Percentiles rank a stretch among this genome's conserved stretches.
Conservation (phyloP, 2,113 vertebrate species). For the Bufo gargarizans region DNA sequence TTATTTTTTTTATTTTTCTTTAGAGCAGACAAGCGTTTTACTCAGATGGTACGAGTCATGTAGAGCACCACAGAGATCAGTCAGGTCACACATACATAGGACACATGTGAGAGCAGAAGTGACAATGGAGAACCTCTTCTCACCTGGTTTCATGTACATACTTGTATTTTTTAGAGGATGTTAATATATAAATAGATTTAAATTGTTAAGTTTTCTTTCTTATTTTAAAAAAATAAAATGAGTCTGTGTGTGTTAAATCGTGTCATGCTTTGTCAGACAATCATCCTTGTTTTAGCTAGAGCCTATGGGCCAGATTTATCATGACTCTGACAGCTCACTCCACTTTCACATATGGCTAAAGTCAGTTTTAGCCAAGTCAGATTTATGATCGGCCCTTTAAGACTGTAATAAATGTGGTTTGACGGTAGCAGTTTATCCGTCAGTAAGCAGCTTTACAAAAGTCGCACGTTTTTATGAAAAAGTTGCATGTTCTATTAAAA, state of each 20-base stretch:
- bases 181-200: conserved; percentile 55
- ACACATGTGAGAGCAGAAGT: neutral
- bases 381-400: too few species aligned
- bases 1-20: neutral
- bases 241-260: conserved; percentile 11
- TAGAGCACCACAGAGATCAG: neutral
- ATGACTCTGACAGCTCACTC: too few species aligned
- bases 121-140: neutral
- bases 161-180: conserved; percentile 29
- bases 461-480: too few species aligned
- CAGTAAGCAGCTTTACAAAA: too few species aligned
- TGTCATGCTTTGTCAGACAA: neutral
- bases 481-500: too few species aligned
- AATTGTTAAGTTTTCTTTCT: neutral
- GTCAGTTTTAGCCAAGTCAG: too few species aligned
- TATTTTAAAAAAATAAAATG: conserved; percentile 31
- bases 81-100: neutral
- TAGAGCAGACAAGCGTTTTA: neutral
- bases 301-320: too few species aligned
- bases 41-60: neutral
- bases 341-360: too few species aligned
- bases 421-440: too few species aligned
- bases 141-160: conserved; percentile 30
- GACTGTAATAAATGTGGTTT: too few species aligned
- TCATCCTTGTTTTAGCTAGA: neutral